Percentiles rank a stretch among this genome's conserved stretches.
Evolutionary conservation across 2,888 invertebrate species (phyloP).

Genomic region (Amphipyra berbera): DNA sequence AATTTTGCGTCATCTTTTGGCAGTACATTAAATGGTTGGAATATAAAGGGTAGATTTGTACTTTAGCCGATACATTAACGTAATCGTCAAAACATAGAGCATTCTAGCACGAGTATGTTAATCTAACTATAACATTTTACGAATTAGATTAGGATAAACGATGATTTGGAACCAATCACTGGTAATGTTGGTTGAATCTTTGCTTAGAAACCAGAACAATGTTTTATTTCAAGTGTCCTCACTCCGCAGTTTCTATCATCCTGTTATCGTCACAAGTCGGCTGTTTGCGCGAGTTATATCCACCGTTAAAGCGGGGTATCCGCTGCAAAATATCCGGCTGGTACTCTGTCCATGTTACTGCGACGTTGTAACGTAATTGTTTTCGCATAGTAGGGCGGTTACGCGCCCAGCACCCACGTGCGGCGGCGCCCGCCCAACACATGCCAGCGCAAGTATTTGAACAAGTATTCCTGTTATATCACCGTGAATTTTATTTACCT

Average conservation of each 20-base stretch:
- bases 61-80: not conserved
- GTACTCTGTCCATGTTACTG: slow-evolving; percentile 32
- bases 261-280: slow-evolving; percentile 1
- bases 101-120: no score
- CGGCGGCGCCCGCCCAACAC: slow-evolving; percentile 53
- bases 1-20: slow-evolving; percentile 40
- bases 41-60: slow-evolving; percentile 4
- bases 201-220: no score
- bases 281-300: slow-evolving; percentile 13
- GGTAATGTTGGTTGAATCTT: no score
- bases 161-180: no score
- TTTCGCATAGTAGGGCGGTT: slow-evolving; percentile 62
- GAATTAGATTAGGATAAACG: no score
- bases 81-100: not conserved
- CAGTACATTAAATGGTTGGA: slow-evolving; percentile 15
- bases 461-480: slow-evolving; percentile 49
- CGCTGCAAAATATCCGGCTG: slow-evolving; percentile 26
- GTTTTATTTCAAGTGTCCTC: not conserved
- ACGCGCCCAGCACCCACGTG: slow-evolving; percentile 59
- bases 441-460: slow-evolving; percentile 51
- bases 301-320: slow-evolving; percentile 11
- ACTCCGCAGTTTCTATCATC: slow-evolving; percentile 12
- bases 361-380: slow-evolving; percentile 51
- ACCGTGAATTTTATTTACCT: slow-evolving; percentile 44
- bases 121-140: no score